A percentile compares a stretch with the other conserved stretches of the same genome.
These are phyloP conservation scores for Amiota communis DNA, from an alignment of 2,888 invertebrate species.

Conservation along the genomic window DNA sequence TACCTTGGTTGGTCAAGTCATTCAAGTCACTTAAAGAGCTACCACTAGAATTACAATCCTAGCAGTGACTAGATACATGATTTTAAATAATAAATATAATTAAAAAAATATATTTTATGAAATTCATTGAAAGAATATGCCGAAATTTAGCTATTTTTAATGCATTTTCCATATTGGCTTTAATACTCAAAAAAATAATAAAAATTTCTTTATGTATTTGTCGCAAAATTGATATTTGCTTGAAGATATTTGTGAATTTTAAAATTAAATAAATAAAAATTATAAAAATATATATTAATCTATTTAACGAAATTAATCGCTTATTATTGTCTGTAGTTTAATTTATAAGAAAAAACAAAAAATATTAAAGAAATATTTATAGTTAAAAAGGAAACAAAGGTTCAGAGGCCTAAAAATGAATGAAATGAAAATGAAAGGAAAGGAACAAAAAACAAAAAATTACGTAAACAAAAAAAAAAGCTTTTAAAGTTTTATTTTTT, in stretches of 20 bases:
- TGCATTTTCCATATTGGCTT: conserved; percentile 64
- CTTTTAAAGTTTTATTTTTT: conserved; percentile 69
- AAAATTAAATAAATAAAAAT: neutral
- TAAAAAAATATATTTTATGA: conserved; percentile 59
- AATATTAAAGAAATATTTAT: conserved; percentile 27
- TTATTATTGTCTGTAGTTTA: conserved; percentile 62
- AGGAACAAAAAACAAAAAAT: conserved; percentile 41
- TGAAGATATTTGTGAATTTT: conserved; percentile 10
- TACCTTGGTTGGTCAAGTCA: neutral
- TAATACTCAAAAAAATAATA: conserved; percentile 54
- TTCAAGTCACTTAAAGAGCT: neutral
- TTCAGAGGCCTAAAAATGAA: conserved; percentile 47
- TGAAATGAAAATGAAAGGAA: neutral
- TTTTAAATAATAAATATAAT: conserved; percentile 61
- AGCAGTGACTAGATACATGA: conserved; percentile 49
- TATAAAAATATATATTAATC: neutral
- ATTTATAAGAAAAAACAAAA: conserved; percentile 59
- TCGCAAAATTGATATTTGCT: conserved; percentile 18
- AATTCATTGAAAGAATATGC: conserved; percentile 36
- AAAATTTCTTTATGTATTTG: conserved; percentile 33
- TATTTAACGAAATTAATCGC: conserved; percentile 52
- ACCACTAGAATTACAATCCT: neutral
- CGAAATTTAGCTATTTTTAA: conserved; percentile 49
- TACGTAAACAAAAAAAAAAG: conserved; percentile 58
- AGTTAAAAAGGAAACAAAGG: conserved; percentile 30